Evolutionary conservation across 2,797 vertebrate species (phyloP).

Genomic region (Limosa lapponica): DNA sequence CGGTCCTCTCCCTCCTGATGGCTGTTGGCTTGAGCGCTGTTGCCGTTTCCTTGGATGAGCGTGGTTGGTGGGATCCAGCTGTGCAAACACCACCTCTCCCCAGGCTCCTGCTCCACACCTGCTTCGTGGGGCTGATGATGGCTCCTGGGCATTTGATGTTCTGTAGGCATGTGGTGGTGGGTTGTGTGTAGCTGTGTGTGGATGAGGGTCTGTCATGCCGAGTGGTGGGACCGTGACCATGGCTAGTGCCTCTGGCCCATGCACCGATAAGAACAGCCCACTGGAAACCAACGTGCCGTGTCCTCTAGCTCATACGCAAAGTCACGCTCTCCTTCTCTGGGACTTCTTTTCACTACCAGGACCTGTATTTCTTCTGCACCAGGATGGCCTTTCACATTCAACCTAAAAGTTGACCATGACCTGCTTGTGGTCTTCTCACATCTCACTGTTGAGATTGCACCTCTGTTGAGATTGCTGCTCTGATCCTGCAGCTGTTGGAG

Average conservation of each 20-base stretch:
- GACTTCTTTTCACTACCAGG: neutral
- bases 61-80: accelerated
- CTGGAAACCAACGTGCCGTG: accelerated
- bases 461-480: accelerated
- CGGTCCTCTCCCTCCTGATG: neutral
- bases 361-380: neutral
- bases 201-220: accelerated
- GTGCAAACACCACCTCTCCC: neutral
- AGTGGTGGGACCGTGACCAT: neutral
- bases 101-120: neutral
- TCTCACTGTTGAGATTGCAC: neutral
- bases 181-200: too few relatives aligned
- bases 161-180: neutral
- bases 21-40: neutral
- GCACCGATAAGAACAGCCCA: neutral
- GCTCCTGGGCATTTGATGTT: neutral
- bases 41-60: neutral
- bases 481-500: accelerated
- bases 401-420: neutral
- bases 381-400: accelerated
- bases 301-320: accelerated
- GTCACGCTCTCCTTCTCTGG: neutral
- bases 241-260: accelerated
- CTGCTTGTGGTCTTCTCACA: neutral
- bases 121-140: accelerated